Percentiles rank a stretch among this genome's conserved stretches.
Conservation (phyloP, 1,140 invertebrate genomes). For the Ylistrum balloti region DNA sequence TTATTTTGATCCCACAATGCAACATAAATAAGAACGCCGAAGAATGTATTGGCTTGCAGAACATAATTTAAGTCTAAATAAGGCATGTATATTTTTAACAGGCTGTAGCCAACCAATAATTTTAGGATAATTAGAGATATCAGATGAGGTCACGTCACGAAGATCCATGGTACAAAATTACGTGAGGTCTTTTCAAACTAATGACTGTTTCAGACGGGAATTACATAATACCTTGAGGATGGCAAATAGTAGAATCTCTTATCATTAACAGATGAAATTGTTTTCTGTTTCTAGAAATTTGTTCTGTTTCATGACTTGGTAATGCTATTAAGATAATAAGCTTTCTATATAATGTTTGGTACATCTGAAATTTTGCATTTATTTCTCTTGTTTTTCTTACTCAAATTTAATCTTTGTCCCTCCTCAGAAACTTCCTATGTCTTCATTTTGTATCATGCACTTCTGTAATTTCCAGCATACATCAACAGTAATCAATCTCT, state of each 20-base stretch:
- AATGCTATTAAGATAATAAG: background rate
- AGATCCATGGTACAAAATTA: constrained; percentile 19
- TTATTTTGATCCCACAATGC: constrained; percentile 37
- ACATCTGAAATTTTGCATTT: no score
- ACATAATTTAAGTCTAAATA: constrained; percentile 28
- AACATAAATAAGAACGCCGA: background rate
- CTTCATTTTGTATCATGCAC: no score
- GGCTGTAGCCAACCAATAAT: background rate
- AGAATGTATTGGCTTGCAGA: constrained; percentile 25
- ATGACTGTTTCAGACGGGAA: background rate
- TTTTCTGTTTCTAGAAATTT: background rate
- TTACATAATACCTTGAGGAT: background rate
- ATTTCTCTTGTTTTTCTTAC: no score
- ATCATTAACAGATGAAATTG: background rate
- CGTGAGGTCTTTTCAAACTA: constrained; percentile 1
- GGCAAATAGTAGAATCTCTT: background rate
- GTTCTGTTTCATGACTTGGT: background rate
- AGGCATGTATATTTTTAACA: constrained; percentile 35
- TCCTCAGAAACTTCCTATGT: no score
- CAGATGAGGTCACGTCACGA: constrained; percentile 30
- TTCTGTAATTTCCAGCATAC: no score
- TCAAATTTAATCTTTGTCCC: no score
- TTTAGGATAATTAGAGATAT: constrained; percentile 18
- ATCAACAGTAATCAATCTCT: no score
- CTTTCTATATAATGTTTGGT: no score